Conservation (phyloP, 2,113 vertebrate species). For the Ivindomyrus marchei region DNA sequence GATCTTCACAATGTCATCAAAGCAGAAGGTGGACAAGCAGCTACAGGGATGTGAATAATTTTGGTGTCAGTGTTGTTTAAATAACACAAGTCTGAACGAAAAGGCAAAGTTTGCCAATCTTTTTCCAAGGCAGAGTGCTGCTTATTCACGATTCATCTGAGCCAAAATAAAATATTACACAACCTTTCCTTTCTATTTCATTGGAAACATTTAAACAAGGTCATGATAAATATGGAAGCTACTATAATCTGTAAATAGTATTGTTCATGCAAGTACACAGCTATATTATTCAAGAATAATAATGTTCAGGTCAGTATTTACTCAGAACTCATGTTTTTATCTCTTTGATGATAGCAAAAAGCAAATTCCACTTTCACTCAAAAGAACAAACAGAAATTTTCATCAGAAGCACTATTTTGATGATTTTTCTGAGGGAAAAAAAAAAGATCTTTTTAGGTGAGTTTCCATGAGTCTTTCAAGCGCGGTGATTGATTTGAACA, state of each 20-base stretch:
- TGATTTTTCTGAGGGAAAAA: not conserved
- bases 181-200: not conserved
- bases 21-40: not conserved
- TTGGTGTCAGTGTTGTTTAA: not conserved
- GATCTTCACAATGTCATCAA: not conserved
- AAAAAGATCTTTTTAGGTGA: not conserved
- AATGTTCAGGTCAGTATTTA: not conserved
- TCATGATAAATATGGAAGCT: not conserved
- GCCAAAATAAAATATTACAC: not conserved
- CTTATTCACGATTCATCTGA: not conserved
- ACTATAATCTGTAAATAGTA: not conserved
- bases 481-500: not conserved
- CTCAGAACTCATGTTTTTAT: slow-evolving; percentile 3
- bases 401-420: not conserved
- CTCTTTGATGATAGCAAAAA: not conserved
- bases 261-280: not conserved
- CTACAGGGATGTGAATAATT: not conserved
- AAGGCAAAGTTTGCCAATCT: not conserved
- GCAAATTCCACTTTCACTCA: slow-evolving; percentile 2
- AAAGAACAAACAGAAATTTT: slow-evolving; percentile 16
- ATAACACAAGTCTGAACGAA: not conserved
- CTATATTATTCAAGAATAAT: not conserved
- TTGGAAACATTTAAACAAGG: not conserved
- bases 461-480: slow-evolving; percentile 1
- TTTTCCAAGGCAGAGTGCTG: not conserved